Base-by-base conservation (phyloP, 1,140 invertebrate species). In the Limonius californicus region DNA sequence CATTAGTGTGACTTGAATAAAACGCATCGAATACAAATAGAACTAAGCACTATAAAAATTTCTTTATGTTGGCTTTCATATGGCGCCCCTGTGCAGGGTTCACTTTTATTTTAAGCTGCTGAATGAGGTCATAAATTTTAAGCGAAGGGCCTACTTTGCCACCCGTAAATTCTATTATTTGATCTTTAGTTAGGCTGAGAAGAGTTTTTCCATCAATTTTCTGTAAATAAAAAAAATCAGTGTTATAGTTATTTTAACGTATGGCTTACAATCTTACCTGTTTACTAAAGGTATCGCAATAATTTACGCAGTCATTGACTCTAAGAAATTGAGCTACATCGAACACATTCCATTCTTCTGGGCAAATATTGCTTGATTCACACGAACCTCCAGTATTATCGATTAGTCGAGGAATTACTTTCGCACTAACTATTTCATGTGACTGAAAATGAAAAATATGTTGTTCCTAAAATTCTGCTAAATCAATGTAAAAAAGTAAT, bases 81-180 rank as follows among this genome's bases (percentile, higher is more conserved):
- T 83, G 80, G 74, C 85, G 83, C 76, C 84, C 84, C 73, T 88
- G 86, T 61, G 87, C 85, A 59, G 88, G 87, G 77, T 89, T 90
- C 54, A 90, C 84, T 83, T 89, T 89, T 71, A 86, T 87, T 80
- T 92, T 92, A 12, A 95, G 80, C 70, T 94, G 90, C 71, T 90
- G 87, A 69, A 97, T 92, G 42, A 97, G 82, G 79, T 96, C 92
- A 71, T 86, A 91, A 74, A 97, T 95, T 82, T 97, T 97, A 19
- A 97, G 74, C 3, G 93, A 94, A 6, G 94, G 94, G 2, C 95
- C 95, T 58, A 97, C 91, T 83, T 96, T 97, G 82, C 92, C 94
- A 65, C 91, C 89, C 11, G 94, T 88, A 23, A 95, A 81, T 72
- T 90, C 89, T 66, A 95, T 88, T 57, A 96, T 91, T 78, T 95